Evolutionary conservation across 2,113 vertebrate genomes (phyloP).

Genomic region (Rostratula benghalensis): DNA sequence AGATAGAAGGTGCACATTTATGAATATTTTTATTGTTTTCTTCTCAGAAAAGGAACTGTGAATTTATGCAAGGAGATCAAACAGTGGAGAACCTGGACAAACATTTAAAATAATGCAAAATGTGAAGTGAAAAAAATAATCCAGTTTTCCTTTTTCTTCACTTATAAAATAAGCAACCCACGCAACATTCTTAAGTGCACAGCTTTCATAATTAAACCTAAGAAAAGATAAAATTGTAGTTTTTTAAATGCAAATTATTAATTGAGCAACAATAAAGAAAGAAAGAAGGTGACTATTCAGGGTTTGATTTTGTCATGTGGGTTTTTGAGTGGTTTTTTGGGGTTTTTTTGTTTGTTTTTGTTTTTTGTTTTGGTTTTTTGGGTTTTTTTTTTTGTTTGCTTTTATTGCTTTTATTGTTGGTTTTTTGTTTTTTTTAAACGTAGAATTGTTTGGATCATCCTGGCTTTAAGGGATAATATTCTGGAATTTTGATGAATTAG

Average conservation of each 20-base stretch:
- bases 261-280: not conserved
- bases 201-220: not conserved
- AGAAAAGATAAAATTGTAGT: not conserved
- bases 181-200: not conserved
- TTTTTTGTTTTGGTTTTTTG: not conserved
- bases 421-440: not conserved
- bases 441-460: not conserved
- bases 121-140: not conserved
- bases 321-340: not conserved
- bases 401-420: too few relatives aligned
- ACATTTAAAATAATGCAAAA: not conserved
- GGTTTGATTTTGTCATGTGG: fast-evolving
- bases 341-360: too few relatives aligned
- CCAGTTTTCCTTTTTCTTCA: not conserved
- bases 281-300: fast-evolving
- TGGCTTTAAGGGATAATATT: not conserved
- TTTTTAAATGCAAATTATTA: not conserved
- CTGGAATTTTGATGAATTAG: not conserved
- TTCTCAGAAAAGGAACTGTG: not conserved
- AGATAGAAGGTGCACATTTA: not conserved
- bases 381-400: too few relatives aligned
- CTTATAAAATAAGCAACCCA: not conserved
- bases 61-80: not conserved
- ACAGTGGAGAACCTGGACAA: not conserved
- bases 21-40: not conserved